These are phyloP conservation scores for Aphidius colemani DNA, from an alignment of 2,888 invertebrate genomes.

Conservation along the genomic window DNA sequence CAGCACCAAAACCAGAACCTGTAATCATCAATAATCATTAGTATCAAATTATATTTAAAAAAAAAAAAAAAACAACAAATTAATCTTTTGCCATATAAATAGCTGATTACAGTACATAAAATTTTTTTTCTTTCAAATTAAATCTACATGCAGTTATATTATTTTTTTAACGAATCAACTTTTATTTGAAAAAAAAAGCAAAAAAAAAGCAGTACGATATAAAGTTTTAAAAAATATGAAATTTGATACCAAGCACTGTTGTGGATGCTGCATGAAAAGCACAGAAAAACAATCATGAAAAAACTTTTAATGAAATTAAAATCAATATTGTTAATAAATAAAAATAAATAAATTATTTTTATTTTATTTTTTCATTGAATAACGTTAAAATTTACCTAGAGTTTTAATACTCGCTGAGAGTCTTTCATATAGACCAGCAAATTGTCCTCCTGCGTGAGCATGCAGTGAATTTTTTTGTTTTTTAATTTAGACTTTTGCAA, in stretches of 20 bases:
- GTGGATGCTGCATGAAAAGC: too few relatives aligned
- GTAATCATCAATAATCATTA: constrained; percentile 34
- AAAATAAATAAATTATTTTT: constrained; percentile 14
- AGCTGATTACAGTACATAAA: too few relatives aligned
- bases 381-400: constrained; percentile 58
- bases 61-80: too few relatives aligned
- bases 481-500: constrained; percentile 34
- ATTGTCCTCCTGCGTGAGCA: constrained; percentile 56
- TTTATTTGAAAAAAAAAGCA: too few relatives aligned
- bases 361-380: constrained; percentile 28
- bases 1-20: constrained; percentile 75
- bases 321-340: not conserved
- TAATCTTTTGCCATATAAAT: too few relatives aligned
- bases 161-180: too few relatives aligned
- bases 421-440: constrained; percentile 59
- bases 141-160: too few relatives aligned
- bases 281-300: not conserved
- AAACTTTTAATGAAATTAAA: not conserved
- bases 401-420: constrained; percentile 59
- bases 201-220: too few relatives aligned
- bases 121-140: too few relatives aligned
- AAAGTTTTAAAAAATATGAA: too few relatives aligned
- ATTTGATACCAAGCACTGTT: too few relatives aligned
- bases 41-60: not conserved
- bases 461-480: constrained; percentile 51